A percentile compares a stretch with the other conserved stretches of the same genome.
Conservation (phyloP, 2,797 vertebrate genomes). For the Choloepus didactylus region DNA sequence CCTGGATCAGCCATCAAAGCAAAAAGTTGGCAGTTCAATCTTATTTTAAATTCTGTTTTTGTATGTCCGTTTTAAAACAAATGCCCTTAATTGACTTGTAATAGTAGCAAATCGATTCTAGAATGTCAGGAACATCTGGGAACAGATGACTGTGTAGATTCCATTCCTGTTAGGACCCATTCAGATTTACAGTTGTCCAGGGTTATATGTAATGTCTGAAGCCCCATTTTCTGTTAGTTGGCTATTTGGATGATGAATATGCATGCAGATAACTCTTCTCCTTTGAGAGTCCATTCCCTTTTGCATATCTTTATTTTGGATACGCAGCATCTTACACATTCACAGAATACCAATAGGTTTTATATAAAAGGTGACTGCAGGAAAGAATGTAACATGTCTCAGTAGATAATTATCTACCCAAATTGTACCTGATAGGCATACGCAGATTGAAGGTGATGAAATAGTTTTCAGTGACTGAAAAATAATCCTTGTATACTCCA, state of each 20-base stretch:
- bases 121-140: constrained; percentile 57
- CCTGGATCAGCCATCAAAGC: constrained; percentile 5
- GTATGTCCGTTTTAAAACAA: constrained; percentile 43
- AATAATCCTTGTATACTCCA: not conserved
- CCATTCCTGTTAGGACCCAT: constrained; percentile 5
- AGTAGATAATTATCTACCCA: not conserved
- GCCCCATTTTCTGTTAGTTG: not conserved
- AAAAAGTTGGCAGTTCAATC: constrained; percentile 47
- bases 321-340: not conserved
- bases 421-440: not conserved
- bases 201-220: not conserved
- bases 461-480: not conserved
- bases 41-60: constrained; percentile 65
- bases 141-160: constrained; percentile 79
- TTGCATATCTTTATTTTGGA: not conserved
- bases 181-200: constrained; percentile 68
- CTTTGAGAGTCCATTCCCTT: constrained; percentile 28
- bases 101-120: constrained; percentile 55
- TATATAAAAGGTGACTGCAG: constrained; percentile 49
- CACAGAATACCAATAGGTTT: constrained; percentile 43
- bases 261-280: constrained; percentile 36
- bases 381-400: not conserved
- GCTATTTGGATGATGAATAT: constrained; percentile 4
- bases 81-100: constrained; percentile 72
- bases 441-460: not conserved